These are phyloP conservation scores for Eupithecia abbreviata DNA, from an alignment of 2,888 invertebrate genomes.

Conservation along the genomic window DNA sequence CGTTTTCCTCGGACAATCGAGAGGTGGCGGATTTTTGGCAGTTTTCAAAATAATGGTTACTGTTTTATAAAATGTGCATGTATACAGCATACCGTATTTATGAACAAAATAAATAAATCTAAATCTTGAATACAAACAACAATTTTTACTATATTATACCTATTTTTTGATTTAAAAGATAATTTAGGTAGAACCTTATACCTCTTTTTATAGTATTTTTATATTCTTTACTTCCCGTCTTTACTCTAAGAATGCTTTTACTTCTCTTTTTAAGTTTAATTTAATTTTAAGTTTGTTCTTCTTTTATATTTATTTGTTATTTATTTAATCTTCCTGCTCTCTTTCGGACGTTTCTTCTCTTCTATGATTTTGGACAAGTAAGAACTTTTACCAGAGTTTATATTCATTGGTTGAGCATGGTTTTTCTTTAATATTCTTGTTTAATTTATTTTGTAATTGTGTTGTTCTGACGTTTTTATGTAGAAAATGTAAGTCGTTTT, in stretches of 20 bases:
- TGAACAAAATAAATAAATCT: no score
- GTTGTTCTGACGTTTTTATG: slow-evolving; percentile 1
- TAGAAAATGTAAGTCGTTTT: neutral
- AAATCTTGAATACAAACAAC: no score
- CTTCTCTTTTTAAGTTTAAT: neutral
- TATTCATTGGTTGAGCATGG: slow-evolving; percentile 28
- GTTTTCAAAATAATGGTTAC: neutral
- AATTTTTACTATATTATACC: no score
- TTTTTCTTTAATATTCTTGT: slow-evolving; percentile 2
- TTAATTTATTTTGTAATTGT: slow-evolving; percentile 4
- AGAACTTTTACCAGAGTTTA: slow-evolving; percentile 42
- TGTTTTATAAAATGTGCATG: no score
- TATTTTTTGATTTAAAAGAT: neutral
- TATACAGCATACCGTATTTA: no score
- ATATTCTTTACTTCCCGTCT: neutral
- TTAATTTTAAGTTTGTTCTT: slow-evolving; percentile 17
- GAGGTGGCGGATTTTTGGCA: neutral
- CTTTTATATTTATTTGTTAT: slow-evolving; percentile 37
- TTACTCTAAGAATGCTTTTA: slow-evolving; percentile 6
- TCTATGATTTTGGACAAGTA: slow-evolving; percentile 55
- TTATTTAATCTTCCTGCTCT: slow-evolving; percentile 49
- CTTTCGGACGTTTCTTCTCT: slow-evolving; percentile 45
- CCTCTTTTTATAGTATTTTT: neutral
- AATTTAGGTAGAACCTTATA: neutral
- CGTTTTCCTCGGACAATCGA: neutral